These are phyloP conservation scores for Lathamus discolor DNA, from an alignment of 2,113 vertebrate genomes.

Conservation along the genomic window DNA sequence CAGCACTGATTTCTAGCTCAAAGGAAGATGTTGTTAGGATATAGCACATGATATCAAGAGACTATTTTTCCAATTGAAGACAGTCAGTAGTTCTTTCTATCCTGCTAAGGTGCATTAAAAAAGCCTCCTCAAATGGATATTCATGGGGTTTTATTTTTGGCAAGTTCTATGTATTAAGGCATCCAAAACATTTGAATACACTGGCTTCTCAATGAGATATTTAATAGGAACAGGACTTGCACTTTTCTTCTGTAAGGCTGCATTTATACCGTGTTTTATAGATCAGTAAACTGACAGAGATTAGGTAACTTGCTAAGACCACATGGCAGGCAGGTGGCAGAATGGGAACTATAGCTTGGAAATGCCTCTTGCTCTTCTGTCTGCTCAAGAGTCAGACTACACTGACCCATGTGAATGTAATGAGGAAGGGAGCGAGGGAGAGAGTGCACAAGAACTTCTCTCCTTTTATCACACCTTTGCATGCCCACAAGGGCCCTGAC, in stretches of 20 bases:
- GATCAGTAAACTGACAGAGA: neutral
- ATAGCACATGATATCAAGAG: neutral
- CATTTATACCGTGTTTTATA: neutral
- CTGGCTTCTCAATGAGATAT: neutral
- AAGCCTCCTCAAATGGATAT: neutral
- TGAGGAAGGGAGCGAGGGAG: constrained; percentile 41
- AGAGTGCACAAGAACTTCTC: constrained; percentile 43
- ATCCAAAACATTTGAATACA: neutral
- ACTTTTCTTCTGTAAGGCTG: neutral
- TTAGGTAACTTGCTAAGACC: constrained; percentile 2
- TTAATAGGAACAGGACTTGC: neutral
- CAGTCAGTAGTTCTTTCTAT: neutral
- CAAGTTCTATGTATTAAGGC: neutral
- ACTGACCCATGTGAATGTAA: constrained; percentile 33
- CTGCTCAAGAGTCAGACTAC: constrained; percentile 25
- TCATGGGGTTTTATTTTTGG: neutral
- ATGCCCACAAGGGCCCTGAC: constrained; percentile 22
- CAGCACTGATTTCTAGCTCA: neutral
- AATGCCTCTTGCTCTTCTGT: constrained; percentile 40
- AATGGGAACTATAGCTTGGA: neutral
- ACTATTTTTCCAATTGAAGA: neutral
- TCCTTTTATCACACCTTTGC: constrained; percentile 66
- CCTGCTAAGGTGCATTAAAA: neutral
- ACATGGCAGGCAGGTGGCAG: constrained; percentile 36
- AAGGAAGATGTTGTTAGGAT: neutral